phyloP scores from a whole-genome alignment of 2,113 vertebrate genomes.

The Pleuronectes platessa region DNA sequence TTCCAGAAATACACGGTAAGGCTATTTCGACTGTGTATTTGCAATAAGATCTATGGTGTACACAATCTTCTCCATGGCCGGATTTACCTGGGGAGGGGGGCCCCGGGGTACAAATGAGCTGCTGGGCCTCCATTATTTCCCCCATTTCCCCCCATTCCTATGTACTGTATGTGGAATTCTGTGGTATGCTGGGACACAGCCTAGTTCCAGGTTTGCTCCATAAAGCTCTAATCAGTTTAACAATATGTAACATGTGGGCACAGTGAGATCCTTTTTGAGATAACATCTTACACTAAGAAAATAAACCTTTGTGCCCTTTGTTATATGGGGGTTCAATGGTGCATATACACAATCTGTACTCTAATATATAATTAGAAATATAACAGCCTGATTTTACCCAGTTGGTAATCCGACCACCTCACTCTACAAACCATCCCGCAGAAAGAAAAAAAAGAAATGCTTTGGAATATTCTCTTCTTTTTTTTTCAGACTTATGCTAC shows the following conservation, averaged over 20 bases:
- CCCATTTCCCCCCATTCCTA: background rate
- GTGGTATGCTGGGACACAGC: background rate
- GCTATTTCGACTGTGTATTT: conserved; percentile 33
- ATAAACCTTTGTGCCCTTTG: background rate
- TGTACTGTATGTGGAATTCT: background rate
- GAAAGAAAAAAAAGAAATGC: conserved; percentile 15
- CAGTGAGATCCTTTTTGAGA: background rate
- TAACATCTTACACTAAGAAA: background rate
- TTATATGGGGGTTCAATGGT: background rate
- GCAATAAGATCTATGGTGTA: conserved; percentile 22
- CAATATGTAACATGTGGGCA: conserved; percentile 7
- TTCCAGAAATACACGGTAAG: conserved; percentile 46
- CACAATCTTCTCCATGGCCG: conserved; percentile 15
- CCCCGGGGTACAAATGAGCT: background rate
- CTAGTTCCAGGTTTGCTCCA: conserved; percentile 7
- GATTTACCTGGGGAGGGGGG: background rate
- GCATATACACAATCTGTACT: background rate
- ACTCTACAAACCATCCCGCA: background rate
- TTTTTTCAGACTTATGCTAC: conserved; percentile 19
- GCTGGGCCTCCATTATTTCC: background rate
- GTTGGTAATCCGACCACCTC: conserved; percentile 1
- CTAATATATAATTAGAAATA: background rate
- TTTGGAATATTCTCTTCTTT: conserved; percentile 39
- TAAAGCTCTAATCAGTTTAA: conserved; percentile 4
- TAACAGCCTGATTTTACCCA: too few species aligned